Evolutionary conservation across 2,113 vertebrate genomes (phyloP).

Genomic region (Ailurus styani): DNA sequence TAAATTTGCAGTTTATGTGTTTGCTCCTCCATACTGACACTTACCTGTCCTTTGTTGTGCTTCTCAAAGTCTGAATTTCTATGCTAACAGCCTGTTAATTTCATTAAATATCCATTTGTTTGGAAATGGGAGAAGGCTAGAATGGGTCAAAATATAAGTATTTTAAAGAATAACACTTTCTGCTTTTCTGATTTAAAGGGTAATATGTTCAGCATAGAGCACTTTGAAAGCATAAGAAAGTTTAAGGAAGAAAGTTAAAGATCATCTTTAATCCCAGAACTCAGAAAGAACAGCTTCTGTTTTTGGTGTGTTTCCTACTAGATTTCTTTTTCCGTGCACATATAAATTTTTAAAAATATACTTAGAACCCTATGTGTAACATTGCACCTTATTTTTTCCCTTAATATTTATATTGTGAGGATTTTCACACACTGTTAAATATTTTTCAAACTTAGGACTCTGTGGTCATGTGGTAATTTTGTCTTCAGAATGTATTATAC

Average conservation of each 20-base stretch:
- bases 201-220: not conserved
- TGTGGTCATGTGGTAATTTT: not conserved
- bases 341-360: not conserved
- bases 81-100: not conserved
- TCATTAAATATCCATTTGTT: not conserved
- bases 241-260: not conserved
- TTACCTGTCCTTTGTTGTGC: not conserved
- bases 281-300: not conserved
- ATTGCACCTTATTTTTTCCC: not conserved
- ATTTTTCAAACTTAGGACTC: not conserved
- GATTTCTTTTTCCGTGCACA: not conserved
- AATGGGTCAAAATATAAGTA: not conserved
- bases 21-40: not conserved
- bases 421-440: slow-evolving; percentile 18
- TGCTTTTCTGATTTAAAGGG: slow-evolving; percentile 2
- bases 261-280: not conserved
- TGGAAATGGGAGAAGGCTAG: not conserved
- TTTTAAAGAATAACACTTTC: slow-evolving; percentile 7
- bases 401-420: not conserved
- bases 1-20: not conserved
- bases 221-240: slow-evolving; percentile 16
- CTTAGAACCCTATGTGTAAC: not conserved
- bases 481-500: not conserved
- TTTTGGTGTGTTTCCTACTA: not conserved
- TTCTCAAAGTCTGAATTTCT: not conserved